Evolutionary conservation across 2,888 invertebrate species (phyloP).

Genomic region (Xanthostigma xanthostigma): DNA sequence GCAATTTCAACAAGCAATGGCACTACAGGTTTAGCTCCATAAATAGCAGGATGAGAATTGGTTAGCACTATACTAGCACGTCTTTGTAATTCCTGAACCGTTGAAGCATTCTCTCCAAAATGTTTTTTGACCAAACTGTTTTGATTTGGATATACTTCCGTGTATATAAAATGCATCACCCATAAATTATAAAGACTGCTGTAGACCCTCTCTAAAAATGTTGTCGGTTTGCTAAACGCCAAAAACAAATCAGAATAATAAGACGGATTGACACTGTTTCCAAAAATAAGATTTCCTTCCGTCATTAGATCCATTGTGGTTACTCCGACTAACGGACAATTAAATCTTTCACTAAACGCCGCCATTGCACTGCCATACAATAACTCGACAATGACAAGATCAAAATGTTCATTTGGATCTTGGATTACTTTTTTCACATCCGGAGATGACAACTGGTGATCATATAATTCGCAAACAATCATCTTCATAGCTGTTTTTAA

Average conservation of each 20-base stretch:
- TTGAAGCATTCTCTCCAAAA: constrained; percentile 5
- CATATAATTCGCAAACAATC: constrained; percentile 3
- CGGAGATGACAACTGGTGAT: constrained; percentile 7
- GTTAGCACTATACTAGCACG: too few relatives aligned
- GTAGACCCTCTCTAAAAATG: background rate
- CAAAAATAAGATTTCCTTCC: constrained; percentile 6
- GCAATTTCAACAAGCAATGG: background rate
- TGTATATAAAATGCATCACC: constrained; percentile 5
- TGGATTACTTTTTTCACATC: constrained; percentile 7
- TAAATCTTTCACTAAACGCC: constrained; percentile 16
- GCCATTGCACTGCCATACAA: constrained; percentile 9
- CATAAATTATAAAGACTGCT: background rate
- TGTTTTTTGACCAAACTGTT: constrained; percentile 9
- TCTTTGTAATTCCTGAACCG: too few relatives aligned
- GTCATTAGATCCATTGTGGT: constrained; percentile 6
- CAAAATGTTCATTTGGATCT: constrained; percentile 15
- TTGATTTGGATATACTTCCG: constrained; percentile 5
- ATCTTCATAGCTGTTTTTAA: too few relatives aligned
- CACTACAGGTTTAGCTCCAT: too few relatives aligned
- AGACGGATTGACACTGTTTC: constrained; percentile 14
- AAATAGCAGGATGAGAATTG: too few relatives aligned
- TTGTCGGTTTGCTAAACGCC: background rate
- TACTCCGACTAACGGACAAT: constrained; percentile 17
- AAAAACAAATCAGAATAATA: constrained; percentile 7
- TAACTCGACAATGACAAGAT: constrained; percentile 18